These are phyloP conservation scores for Suillia variegata DNA, from an alignment of 2,888 invertebrate genomes.

Conservation along the genomic window DNA sequence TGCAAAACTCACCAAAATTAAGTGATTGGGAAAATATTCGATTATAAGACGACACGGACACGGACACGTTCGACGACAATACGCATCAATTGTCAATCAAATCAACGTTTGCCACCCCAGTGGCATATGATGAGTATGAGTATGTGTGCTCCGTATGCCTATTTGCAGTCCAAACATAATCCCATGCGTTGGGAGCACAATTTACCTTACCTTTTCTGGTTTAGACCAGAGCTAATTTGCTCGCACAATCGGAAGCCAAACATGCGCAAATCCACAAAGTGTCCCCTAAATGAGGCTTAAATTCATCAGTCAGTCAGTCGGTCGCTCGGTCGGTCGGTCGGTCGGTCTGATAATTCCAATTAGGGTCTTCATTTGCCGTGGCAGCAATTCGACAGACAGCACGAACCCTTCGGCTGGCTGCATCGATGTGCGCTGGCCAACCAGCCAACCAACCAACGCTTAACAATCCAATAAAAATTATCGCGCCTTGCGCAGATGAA, in stretches of 20 bases:
- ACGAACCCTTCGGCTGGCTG: conserved; percentile 8
- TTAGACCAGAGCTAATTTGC: conserved; percentile 51
- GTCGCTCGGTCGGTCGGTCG: too few relatives aligned
- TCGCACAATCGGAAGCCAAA: conserved; percentile 35
- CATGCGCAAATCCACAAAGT: conserved; percentile 61
- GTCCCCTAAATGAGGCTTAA: conserved; percentile 62
- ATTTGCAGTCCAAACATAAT: conserved; percentile 41
- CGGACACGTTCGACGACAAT: conserved; percentile 2
- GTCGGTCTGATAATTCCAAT: conserved; percentile 57
- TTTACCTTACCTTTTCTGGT: too few relatives aligned
- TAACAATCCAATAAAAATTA: conserved; percentile 59
- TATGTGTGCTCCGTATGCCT: too few relatives aligned
- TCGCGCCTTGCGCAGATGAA: conserved; percentile 45
- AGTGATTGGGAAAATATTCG: conserved; percentile 60
- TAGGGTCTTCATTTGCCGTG: conserved; percentile 43
- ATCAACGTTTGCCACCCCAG: conserved; percentile 26
- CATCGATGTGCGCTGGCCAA: too few relatives aligned
- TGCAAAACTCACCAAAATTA: conserved; percentile 47
- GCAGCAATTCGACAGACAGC: background rate
- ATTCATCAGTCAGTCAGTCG: conserved; percentile 50
- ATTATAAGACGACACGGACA: conserved; percentile 46
- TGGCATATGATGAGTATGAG: too few relatives aligned
- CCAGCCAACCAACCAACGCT: too few relatives aligned
- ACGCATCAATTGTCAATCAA: conserved; percentile 56
- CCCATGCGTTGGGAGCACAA: conserved; percentile 31